Conservation (phyloP, 2,797 vertebrate species). For the Pseudochirops corinnae region DNA sequence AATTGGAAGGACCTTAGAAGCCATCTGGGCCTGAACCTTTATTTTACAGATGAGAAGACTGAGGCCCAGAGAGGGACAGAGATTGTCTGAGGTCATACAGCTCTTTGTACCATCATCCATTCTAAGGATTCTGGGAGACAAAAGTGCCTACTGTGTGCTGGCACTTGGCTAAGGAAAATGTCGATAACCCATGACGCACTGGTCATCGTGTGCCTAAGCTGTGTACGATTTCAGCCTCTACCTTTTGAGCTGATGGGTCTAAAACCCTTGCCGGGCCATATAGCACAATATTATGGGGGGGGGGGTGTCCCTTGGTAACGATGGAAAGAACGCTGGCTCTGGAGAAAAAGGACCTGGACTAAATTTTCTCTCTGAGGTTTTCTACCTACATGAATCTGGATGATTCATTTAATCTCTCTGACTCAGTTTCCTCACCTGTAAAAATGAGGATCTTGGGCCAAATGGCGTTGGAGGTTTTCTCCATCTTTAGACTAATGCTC, state of each 20-base stretch:
- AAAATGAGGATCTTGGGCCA: no score
- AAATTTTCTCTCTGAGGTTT: background rate
- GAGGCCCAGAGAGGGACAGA: background rate
- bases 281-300: background rate
- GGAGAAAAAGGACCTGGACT: background rate
- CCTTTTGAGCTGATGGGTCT: background rate
- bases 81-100: background rate
- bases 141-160: background rate
- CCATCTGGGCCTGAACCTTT: background rate
- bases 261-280: background rate
- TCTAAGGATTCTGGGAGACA: background rate
- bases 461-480: no score
- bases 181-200: background rate
- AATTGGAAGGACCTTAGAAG: background rate
- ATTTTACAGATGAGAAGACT: background rate
- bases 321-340: background rate
- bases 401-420: background rate
- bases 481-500: no score
- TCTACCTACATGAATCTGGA: background rate
- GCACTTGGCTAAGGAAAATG: background rate
- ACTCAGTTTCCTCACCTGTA: background rate
- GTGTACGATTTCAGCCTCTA: background rate
- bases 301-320: background rate
- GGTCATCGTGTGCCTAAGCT: background rate
- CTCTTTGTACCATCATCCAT: background rate